These are phyloP conservation scores for Chironex yamaguchii DNA, from an alignment of 30 jellyfish, hydroid and myxozoan genomes.

Conservation along the genomic window DNA sequence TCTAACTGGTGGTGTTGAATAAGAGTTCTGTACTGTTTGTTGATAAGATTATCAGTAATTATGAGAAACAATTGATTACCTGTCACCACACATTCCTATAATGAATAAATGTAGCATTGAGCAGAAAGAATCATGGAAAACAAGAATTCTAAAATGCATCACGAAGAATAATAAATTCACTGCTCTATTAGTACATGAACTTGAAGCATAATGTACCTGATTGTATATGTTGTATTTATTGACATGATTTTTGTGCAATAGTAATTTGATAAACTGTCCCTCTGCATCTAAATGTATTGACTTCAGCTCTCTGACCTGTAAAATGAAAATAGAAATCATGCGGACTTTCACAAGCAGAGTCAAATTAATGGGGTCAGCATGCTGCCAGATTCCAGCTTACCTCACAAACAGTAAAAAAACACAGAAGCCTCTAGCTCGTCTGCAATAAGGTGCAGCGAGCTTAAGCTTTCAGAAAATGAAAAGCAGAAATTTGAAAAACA, in stretches of 20 bases:
- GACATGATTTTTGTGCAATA: conserved; percentile 86
- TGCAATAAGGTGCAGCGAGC: too few species aligned
- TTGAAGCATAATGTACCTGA: conserved; percentile 76
- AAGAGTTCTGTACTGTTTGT: too few species aligned
- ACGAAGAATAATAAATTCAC: not conserved
- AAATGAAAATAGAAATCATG: not conserved
- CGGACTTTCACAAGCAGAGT: too few species aligned
- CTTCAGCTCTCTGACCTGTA: conserved; percentile 90
- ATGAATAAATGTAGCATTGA: not conserved
- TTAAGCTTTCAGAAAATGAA: too few species aligned
- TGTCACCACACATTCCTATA: not conserved
- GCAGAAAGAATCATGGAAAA: not conserved
- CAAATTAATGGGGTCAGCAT: too few species aligned
- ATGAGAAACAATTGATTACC: not conserved
- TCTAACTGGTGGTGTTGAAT: too few species aligned
- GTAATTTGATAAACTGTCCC: conserved; percentile 82
- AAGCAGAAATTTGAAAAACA: too few species aligned
- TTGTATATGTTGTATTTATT: conserved; percentile 80
- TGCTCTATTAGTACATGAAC: too few species aligned
- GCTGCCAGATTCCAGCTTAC: too few species aligned
- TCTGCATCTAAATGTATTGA: conserved; percentile 83
- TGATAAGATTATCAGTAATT: too few species aligned
- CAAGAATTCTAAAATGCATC: not conserved
- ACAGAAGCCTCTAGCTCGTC: too few species aligned
- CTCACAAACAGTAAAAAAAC: too few species aligned